Base-by-base conservation (phyloP, 1,140 invertebrate species). In the Trichonephila inaurata region DNA sequence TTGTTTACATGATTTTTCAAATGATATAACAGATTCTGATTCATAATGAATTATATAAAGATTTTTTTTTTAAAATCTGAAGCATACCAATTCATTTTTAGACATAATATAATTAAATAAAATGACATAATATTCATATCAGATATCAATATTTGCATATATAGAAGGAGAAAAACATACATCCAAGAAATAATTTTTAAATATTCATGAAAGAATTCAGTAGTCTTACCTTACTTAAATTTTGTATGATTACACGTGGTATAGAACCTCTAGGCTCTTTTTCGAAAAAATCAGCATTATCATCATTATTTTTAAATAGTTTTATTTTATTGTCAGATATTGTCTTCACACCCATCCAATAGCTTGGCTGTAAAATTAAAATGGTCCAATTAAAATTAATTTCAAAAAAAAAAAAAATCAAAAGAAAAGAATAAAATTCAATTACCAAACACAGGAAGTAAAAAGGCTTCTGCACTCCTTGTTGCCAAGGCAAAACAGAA, bases 401-500 rank as follows among this genome's bases (percentile, higher is more conserved):
- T 33, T 33, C n/a, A 28, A 21, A 8, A 2, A 12, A 0, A 69
- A 33, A 4, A 40, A 12, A 28, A 69, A 69, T 14, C 10, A 8
- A 7, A 14, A 18, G 58, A n/a, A 4, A 58, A 89, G 18, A 85
- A 83, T 19, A 66, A 66, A 85, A 91, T 60, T 40, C 58, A 72
- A 61, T 88, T 28, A 94, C 92, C 90, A 66, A 64, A 86, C 94
- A 86, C 44, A 89, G 72, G 66, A 94, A 94, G 24, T 94, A 69
- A 64, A 94, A 89, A 19, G 96, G 96, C 93, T 96, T 95, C 0
- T 96, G 94, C 21, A 96, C 95, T 85, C 96, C 96, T 95, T 95
- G 96, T 66, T 96, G 95, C 85, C 95, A 95, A 40, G 95, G 95
- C 94, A 93, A 94, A 1, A 95, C 94, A 28, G 94, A 95, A 95